phyloP scores from a whole-genome alignment of 2,113 vertebrate species.

The Sylvia atricapilla region DNA sequence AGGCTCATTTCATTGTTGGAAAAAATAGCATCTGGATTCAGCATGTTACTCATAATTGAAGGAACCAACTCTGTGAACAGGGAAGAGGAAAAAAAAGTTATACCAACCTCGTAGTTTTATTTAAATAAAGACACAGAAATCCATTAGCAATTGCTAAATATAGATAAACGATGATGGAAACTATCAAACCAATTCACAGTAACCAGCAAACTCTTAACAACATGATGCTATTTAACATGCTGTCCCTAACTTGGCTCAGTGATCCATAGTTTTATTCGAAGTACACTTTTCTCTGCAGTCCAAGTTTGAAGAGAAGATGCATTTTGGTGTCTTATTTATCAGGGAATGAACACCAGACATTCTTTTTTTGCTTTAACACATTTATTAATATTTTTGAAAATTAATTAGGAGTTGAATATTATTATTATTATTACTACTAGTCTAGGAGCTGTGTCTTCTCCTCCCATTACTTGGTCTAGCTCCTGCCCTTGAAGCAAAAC shows the following conservation, averaged over 20 bases:
- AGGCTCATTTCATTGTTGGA: constrained; percentile 98
- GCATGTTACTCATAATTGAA: constrained; percentile 80
- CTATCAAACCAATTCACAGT: background rate
- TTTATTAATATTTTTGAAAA: background rate
- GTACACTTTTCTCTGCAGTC: background rate
- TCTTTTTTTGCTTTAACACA: background rate
- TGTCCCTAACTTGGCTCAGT: background rate
- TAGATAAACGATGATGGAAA: background rate
- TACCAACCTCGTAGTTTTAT: background rate
- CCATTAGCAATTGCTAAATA: background rate
- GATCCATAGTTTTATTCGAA: background rate
- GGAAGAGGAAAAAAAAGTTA: background rate
- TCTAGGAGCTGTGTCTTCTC: background rate
- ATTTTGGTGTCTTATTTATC: background rate
- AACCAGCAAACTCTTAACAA: background rate
- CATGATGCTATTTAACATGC: background rate
- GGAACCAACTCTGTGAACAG: constrained; percentile 79
- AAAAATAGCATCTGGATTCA: constrained; percentile 93
- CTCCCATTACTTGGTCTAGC: background rate
- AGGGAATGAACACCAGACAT: background rate
- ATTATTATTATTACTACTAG: background rate
- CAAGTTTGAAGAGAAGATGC: background rate
- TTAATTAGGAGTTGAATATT: background rate
- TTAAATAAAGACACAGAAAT: background rate
- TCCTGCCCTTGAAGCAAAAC: background rate